Percentiles rank a stretch among this genome's conserved stretches.
Conservation (phyloP, 1,140 invertebrate species). For the Hylaeus volcanicus region DNA sequence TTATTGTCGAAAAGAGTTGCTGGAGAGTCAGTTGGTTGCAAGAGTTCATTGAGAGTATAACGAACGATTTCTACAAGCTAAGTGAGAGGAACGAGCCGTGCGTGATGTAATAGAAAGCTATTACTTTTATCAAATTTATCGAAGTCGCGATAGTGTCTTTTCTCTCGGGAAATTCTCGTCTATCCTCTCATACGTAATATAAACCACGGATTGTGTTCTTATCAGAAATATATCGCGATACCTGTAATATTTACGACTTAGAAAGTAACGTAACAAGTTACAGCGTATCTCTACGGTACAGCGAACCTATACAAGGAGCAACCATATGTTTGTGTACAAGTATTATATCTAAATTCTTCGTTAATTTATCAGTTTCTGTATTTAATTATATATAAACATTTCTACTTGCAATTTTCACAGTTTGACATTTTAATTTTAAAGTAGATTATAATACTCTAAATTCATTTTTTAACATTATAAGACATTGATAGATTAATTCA, state of each 20-base stretch:
- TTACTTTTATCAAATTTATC: neutral
- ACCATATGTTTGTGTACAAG: no score
- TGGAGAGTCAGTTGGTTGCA: constrained; percentile 6
- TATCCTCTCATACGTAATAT: no score
- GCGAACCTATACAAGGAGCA: no score
- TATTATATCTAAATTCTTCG: no score
- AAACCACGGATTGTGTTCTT: neutral
- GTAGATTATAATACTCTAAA: no score
- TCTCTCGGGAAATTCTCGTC: neutral
- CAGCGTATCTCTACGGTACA: no score
- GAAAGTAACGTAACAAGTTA: neutral
- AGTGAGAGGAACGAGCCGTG: neutral
- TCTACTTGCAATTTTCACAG: no score
- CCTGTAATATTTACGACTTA: neutral
- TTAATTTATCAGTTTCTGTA: no score
- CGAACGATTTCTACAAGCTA: neutral
- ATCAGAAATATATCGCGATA: neutral
- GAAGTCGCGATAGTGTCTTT: neutral
- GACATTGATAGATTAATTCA: no score
- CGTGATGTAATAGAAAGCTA: neutral
- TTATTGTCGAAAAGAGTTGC: neutral
- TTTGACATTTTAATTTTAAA: no score
- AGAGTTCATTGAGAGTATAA: neutral
- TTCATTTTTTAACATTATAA: no score
- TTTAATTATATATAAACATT: no score